Evolutionary conservation across 2,797 vertebrate species (phyloP).

Genomic region (Urosaurus nigricauda): DNA sequence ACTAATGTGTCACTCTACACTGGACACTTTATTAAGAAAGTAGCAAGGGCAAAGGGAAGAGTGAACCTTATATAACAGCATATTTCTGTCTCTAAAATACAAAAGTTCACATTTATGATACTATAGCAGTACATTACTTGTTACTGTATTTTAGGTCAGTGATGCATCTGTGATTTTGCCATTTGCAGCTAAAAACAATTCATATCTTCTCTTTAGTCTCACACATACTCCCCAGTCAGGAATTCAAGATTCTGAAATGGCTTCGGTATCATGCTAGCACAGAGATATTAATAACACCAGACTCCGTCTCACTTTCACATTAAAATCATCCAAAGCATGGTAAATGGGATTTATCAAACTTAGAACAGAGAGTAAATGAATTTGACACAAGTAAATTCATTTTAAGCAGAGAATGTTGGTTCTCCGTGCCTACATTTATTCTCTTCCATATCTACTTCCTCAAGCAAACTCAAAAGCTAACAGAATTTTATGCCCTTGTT

Average conservation of each 20-base stretch:
- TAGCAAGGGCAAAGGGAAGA: background rate
- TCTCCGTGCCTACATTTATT: background rate
- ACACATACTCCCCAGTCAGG: no score
- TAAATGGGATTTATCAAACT: conserved; percentile 3
- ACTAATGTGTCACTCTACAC: background rate
- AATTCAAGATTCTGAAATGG: background rate
- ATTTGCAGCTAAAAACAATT: background rate
- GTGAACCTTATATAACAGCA: background rate
- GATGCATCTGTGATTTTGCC: no score
- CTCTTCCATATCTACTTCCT: background rate
- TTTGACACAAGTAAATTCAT: background rate
- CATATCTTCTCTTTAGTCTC: background rate
- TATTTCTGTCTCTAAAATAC: background rate
- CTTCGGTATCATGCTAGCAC: background rate
- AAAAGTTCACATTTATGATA: background rate
- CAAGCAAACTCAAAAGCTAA: background rate
- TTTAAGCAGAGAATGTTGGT: conserved; percentile 17
- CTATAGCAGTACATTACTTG: background rate
- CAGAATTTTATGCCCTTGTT: background rate
- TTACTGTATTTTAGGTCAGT: background rate
- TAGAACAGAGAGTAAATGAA: background rate
- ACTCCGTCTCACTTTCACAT: background rate
- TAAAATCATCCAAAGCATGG: background rate
- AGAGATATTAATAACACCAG: background rate
- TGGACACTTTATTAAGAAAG: background rate